Conservation (phyloP, 1,140 invertebrate species). For the Leptinotarsa undecemlineata region DNA sequence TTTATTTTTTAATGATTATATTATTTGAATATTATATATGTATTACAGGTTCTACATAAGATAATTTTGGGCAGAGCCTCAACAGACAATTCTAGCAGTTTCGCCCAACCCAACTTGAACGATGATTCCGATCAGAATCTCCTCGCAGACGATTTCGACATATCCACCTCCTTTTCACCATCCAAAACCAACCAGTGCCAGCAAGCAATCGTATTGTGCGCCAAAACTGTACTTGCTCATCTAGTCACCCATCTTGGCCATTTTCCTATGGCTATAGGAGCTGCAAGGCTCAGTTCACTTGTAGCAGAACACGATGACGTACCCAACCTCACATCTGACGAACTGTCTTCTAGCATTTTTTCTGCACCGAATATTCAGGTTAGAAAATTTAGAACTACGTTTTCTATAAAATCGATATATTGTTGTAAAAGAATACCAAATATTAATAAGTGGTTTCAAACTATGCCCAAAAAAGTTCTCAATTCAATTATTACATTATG, state of each 20-base stretch:
- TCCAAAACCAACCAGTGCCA: slow-evolving; percentile 57
- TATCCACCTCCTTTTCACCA: slow-evolving; percentile 35
- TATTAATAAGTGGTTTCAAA: too few relatives aligned
- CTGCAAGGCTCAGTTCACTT: slow-evolving; percentile 78
- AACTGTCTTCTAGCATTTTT: slow-evolving; percentile 79
- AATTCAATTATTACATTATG: too few relatives aligned
- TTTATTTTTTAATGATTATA: slow-evolving; percentile 26
- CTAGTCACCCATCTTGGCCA: slow-evolving; percentile 86
- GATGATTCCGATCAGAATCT: slow-evolving; percentile 76
- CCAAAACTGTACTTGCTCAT: slow-evolving; percentile 75
- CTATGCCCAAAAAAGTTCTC: too few relatives aligned
- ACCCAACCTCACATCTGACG: slow-evolving; percentile 70
- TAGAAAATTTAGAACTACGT: slow-evolving; percentile 13
- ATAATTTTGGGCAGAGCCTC: slow-evolving; percentile 55
- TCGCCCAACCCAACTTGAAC: slow-evolving; percentile 52
- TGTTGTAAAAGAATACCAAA: too few relatives aligned
- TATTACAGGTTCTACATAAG: slow-evolving; percentile 56
- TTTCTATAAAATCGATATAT: too few relatives aligned
- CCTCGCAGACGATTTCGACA: slow-evolving; percentile 66
- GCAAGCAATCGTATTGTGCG: slow-evolving; percentile 66
- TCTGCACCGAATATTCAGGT: slow-evolving; percentile 82
- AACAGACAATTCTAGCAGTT: slow-evolving; percentile 44
- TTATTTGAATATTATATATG: neutral
- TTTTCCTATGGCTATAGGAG: slow-evolving; percentile 87
- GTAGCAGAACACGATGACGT: slow-evolving; percentile 93